Conservation (phyloP, 2,797 vertebrate genomes). For the Phalanger gymnotis region DNA sequence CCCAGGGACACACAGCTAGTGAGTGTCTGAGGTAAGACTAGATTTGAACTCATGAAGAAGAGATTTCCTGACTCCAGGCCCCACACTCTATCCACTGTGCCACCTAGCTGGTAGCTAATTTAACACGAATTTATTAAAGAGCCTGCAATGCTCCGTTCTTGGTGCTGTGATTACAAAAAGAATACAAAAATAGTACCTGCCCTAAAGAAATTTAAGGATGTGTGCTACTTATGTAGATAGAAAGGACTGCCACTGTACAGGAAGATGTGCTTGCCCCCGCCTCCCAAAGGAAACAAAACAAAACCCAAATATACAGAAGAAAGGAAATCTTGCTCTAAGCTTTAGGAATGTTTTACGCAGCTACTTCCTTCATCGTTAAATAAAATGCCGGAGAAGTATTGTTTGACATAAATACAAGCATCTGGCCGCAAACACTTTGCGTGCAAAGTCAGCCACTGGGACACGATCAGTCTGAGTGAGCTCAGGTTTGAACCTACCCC, state of each 20-base stretch:
- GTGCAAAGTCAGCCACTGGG: background rate
- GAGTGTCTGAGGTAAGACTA: background rate
- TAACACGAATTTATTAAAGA: background rate
- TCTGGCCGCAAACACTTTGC: background rate
- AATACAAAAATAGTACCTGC: background rate
- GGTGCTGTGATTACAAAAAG: background rate
- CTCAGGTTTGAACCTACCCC: background rate
- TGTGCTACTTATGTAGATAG: background rate
- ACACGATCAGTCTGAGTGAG: background rate
- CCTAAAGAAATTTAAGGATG: background rate
- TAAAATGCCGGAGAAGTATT: background rate
- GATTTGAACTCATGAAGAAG: background rate
- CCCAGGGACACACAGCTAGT: background rate
- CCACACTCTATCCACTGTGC: background rate
- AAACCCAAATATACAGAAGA: background rate
- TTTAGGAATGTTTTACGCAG: background rate
- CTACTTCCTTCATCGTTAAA: background rate
- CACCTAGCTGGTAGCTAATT: background rate
- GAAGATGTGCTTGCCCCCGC: background rate
- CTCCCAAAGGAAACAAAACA: background rate
- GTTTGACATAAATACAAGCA: background rate
- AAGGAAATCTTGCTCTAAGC: background rate
- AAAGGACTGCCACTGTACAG: background rate
- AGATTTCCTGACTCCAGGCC: background rate
- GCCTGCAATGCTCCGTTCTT: background rate